Base-by-base conservation (phyloP, 2,797 vertebrate genomes). In the Pempheris klunzingeri region DNA sequence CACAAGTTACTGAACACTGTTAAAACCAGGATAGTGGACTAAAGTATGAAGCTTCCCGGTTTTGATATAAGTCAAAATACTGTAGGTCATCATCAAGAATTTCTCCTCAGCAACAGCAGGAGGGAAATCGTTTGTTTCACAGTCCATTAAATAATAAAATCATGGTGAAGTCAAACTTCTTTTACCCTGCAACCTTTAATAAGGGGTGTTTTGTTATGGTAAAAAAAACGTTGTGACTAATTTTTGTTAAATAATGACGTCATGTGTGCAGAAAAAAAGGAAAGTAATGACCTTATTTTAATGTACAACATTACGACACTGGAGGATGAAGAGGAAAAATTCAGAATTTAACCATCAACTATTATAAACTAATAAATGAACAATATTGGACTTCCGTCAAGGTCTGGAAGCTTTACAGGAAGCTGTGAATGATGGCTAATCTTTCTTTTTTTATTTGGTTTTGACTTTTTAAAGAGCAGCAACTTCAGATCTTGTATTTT, bases 341-440 rank as follows among this genome's bases (percentile, higher is more conserved):
- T n/a, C 18, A 41, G 1, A 2, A n/a, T 46, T 46, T 46, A 18
- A n/a, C 17, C 20, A 20, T 54, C 18, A 54, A 54, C 4, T 32
- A 14, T 57, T 7, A n/a, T n/a, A 30, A 53, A 32, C 1, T 41
- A 67, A 54, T 24, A 39, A 39, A 39, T 58, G 18, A 53, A 41
- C 7, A 41, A 41, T 22, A 50, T 38, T 30, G 12, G 5, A 15
- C 20, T 30, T 22, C 6, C 20, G 52, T 47, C 41, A 36, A 18
- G 26, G 20, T 15, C 53, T 50, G 34, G 59, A 70, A 41, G 57
- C 41, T 3, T 14, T 62, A 22, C 53, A 57, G 34, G 59, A 70
- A 41, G 57, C 41, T 3, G 18, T 62, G 30, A 43, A 12, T 30
- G 32, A 46, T 49, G 26, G n/a, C 26, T 46, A 36, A 14, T 53